Evolutionary conservation across 2,113 vertebrate genomes (phyloP), one percentile per base, ranked within the genome.

Genomic region (Edolisoma coerulescens): DNA sequence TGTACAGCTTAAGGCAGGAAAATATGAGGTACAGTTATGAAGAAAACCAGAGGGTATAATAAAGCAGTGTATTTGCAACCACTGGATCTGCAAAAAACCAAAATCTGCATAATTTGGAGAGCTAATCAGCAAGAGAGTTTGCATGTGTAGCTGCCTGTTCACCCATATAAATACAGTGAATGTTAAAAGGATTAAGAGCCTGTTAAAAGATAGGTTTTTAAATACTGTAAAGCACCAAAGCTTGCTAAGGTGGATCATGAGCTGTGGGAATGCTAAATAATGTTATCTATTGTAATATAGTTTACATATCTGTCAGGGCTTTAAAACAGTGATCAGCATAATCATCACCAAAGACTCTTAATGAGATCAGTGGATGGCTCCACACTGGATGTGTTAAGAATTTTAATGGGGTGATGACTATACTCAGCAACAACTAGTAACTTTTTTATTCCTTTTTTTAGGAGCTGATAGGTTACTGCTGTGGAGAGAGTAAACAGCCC

Each of bases 81-180:
- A 41, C 85, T 61, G 82, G 42, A 84, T 79, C 75, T 90, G 63
- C 73, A 92, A 84, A 92, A 84, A 63, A 5, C 3, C 35, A 1
- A 71, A 52, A 84, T 92, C 84, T 94, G 90, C 89, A 71, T 96
- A 93, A 96, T 82, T 81, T 87, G 86, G 73, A 87, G 88, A 94
- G 95, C 16, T 90, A 78, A 95, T 94, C 69, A 61, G 75, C 76
- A 81, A 49, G 60, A 24, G 44, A 83, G n/a, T 59, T 92, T 93
- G 90, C 35, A 45, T 93, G 47, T 95, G 85, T 53, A 86, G 52
- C 42, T 94, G 63, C 79, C 87, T 87, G 59, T 59, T 94, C 83
- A 52, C 15, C 28, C 73, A 27, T 67, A 84, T 27, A 92, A 84
- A 75, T 35, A 26, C 47, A 64, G 68, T 19, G 64, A 60, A 44